Percentiles rank a stretch among this genome's conserved stretches.
phyloP scores from a whole-genome alignment of 2,797 vertebrate genomes.

The Kryptopterus vitreolus region DNA sequence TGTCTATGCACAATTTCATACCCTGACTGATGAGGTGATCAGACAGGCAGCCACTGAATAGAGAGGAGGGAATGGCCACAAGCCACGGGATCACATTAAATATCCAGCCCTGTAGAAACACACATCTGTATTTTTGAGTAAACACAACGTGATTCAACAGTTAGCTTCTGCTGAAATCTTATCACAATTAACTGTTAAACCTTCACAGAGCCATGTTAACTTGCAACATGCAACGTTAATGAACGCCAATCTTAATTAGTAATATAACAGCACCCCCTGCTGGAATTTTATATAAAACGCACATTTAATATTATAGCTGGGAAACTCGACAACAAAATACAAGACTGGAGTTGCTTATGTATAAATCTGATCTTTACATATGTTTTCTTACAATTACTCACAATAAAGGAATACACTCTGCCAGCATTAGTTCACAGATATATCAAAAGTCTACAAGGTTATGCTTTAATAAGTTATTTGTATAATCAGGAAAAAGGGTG shows the following conservation, averaged over 20 bases:
- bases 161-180: not conserved
- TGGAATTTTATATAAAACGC: conserved; percentile 22
- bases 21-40: conserved; percentile 90
- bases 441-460: not conserved
- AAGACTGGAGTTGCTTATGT: not conserved
- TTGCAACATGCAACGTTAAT: not conserved
- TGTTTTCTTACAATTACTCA: not conserved
- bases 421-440: not conserved
- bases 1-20: conserved; percentile 57
- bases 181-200: not conserved
- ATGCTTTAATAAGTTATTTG: not conserved
- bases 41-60: conserved; percentile 89
- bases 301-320: not conserved
- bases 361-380: not conserved
- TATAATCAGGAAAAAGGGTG: not conserved
- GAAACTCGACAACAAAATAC: not conserved
- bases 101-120: conserved; percentile 87
- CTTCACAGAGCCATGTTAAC: not conserved
- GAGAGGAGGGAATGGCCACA: conserved; percentile 86
- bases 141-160: not conserved
- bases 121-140: conserved; percentile 1
- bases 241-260: not conserved
- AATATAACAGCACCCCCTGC: conserved; percentile 30
- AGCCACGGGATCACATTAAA: conserved; percentile 97
- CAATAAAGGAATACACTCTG: not conserved